Evolutionary conservation across 2,888 invertebrate genomes (phyloP).

Genomic region (Chrysina gloriosa): DNA sequence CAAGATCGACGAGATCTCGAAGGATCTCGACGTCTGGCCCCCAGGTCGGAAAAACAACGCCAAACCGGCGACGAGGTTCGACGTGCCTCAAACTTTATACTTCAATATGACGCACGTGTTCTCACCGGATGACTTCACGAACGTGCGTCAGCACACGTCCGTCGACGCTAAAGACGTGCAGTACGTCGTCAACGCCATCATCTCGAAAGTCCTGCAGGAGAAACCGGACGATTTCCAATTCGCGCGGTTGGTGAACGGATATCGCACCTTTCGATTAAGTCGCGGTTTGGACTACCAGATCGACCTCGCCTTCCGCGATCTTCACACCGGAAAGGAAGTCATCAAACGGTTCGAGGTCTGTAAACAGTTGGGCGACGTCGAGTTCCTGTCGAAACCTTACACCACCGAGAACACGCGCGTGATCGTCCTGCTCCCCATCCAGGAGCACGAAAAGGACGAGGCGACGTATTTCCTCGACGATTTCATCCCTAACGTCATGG

Average conservation of each 20-base stretch:
- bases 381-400: slow-evolving; percentile 92
- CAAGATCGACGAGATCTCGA: slow-evolving; percentile 29
- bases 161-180: slow-evolving; percentile 76
- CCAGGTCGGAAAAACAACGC: slow-evolving; percentile 76
- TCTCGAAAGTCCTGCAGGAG: slow-evolving; percentile 53
- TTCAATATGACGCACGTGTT: slow-evolving; percentile 88
- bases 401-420: slow-evolving; percentile 93
- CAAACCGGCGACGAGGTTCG: slow-evolving; percentile 79
- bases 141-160: slow-evolving; percentile 73
- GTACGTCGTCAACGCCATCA: slow-evolving; percentile 25
- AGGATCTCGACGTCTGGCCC: slow-evolving; percentile 73
- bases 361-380: slow-evolving; percentile 87
- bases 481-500: slow-evolving; percentile 75
- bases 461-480: slow-evolving; percentile 76
- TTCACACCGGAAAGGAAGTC: slow-evolving; percentile 63
- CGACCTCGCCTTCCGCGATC: slow-evolving; percentile 74
- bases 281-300: slow-evolving; percentile 88
- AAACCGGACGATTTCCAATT: slow-evolving; percentile 69
- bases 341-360: slow-evolving; percentile 80
- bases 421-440: slow-evolving; percentile 79
- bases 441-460: slow-evolving; percentile 68
- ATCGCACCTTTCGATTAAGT: slow-evolving; percentile 82
- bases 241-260: slow-evolving; percentile 75
- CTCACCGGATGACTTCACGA: slow-evolving; percentile 83
- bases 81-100: slow-evolving; percentile 87